These are phyloP conservation scores for Napeogenes inachia DNA, from an alignment of 2,888 invertebrate genomes.

Conservation along the genomic window DNA sequence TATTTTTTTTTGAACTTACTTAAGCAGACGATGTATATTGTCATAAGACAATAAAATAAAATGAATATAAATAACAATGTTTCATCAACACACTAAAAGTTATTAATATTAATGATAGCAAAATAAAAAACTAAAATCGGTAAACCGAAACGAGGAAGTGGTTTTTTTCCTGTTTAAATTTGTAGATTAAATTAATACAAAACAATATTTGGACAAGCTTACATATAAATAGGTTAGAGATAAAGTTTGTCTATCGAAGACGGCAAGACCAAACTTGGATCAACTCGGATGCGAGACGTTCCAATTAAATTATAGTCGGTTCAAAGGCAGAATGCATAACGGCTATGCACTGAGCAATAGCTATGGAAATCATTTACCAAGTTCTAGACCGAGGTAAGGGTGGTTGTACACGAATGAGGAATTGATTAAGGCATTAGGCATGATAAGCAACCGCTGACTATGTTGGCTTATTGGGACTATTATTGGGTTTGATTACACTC, in stretches of 20 bases:
- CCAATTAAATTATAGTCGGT: constrained; percentile 69
- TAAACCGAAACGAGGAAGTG: too few relatives aligned
- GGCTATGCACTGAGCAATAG: constrained; percentile 42
- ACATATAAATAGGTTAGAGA: constrained; percentile 46
- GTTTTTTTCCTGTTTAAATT: not conserved
- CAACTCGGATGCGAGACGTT: constrained; percentile 48
- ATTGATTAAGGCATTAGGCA: constrained; percentile 18
- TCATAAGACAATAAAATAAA: too few relatives aligned
- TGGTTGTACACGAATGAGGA: constrained; percentile 21
- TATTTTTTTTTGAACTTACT: too few relatives aligned
- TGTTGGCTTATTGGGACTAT: not conserved
- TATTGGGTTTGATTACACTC: too few relatives aligned
- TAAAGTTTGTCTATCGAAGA: constrained; percentile 56
- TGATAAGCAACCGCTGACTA: not conserved
- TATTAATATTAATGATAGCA: too few relatives aligned
- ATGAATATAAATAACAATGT: too few relatives aligned
- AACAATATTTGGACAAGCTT: not conserved
- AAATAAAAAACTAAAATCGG: too few relatives aligned
- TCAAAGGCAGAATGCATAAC: constrained; percentile 69
- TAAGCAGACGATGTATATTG: too few relatives aligned
- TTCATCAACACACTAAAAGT: too few relatives aligned
- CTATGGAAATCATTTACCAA: constrained; percentile 58
- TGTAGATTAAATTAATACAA: not conserved
- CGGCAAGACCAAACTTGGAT: constrained; percentile 47
- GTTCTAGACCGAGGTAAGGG: constrained; percentile 32